Evolutionary conservation across 1,140 invertebrate species (phyloP).

Genomic region (Drosophila jambulina): DNA sequence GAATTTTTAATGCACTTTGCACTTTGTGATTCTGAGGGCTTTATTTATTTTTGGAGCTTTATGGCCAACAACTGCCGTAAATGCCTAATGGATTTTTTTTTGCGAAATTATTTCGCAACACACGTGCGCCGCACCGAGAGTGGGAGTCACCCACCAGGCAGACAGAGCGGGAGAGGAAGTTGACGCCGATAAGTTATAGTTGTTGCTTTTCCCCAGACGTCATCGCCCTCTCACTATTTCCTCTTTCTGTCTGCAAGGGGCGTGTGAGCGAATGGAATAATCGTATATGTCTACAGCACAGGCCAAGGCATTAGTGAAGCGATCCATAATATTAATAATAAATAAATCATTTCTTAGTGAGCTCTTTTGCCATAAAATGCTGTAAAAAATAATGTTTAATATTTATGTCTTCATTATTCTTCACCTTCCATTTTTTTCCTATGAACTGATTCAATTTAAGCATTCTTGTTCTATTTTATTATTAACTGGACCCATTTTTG

Average conservation of each 20-base stretch:
- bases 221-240: slow-evolving; percentile 32
- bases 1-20: slow-evolving; percentile 41
- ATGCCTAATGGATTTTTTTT: slow-evolving; percentile 26
- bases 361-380: not conserved
- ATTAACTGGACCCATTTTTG: not conserved
- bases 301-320: not conserved
- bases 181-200: slow-evolving; percentile 6
- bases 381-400: not conserved
- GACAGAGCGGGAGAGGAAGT: slow-evolving; percentile 12
- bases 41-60: slow-evolving; percentile 40
- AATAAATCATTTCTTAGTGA: not conserved
- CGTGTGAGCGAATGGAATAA: slow-evolving; percentile 27
- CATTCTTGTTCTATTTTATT: not conserved
- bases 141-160: not conserved
- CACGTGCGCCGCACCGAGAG: slow-evolving; percentile 29
- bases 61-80: slow-evolving; percentile 29
- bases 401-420: not conserved
- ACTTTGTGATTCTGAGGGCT: slow-evolving; percentile 15
- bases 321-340: not conserved
- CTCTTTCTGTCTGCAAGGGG: slow-evolving; percentile 1
- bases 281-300: slow-evolving; percentile 5
- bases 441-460: not conserved
- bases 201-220: slow-evolving; percentile 33
- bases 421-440: not conserved
- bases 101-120: slow-evolving; percentile 40